Percentiles rank a stretch among this genome's conserved stretches.
Conservation (phyloP, 2,113 vertebrate species). For the Callorhinus ursinus region DNA sequence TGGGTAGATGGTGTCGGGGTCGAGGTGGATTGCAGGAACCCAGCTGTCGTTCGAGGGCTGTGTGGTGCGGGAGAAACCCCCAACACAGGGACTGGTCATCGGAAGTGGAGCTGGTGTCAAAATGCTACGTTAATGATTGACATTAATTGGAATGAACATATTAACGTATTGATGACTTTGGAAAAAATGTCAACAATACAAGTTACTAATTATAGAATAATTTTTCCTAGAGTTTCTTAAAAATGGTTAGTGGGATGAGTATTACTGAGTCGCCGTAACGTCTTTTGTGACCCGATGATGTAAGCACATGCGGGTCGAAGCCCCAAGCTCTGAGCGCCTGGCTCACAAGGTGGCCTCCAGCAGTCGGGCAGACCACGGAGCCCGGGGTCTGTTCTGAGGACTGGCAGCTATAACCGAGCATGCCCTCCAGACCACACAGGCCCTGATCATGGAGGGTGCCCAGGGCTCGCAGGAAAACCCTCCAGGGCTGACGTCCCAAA, state of each 20-base stretch:
- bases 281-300: neutral
- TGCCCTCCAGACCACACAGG: fast-evolving
- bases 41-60: too few relatives aligned
- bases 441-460: neutral
- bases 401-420: neutral
- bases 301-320: fast-evolving
- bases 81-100: neutral
- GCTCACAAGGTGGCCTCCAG: neutral
- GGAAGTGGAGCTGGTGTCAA: neutral
- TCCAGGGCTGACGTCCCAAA: too few relatives aligned
- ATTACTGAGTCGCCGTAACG: neutral
- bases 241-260: too few relatives aligned
- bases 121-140: neutral
- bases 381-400: too few relatives aligned
- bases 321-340: too few relatives aligned
- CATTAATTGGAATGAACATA: neutral
- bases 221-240: neutral
- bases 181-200: neutral
- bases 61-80: too few relatives aligned
- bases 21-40: too few relatives aligned
- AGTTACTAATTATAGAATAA: neutral
- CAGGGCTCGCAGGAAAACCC: too few relatives aligned
- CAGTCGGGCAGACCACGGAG: neutral
- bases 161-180: neutral
- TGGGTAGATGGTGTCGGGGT: neutral